Evolutionary conservation across 35 echinoderm and acorn worm genomes (phyloP), one percentile per base, ranked within the genome.

Genomic region (Diadema setosum): DNA sequence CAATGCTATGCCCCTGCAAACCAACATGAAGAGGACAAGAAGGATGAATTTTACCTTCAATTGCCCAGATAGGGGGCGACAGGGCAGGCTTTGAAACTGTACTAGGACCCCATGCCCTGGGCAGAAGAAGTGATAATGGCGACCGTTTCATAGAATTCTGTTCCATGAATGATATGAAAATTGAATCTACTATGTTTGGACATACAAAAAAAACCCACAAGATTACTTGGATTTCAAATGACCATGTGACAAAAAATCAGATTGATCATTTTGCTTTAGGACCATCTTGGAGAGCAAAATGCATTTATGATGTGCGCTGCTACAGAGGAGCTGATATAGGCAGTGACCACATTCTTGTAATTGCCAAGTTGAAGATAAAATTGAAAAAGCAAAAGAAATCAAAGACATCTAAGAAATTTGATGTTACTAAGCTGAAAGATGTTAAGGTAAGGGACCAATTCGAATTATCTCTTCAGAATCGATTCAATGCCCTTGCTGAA

Each of bases 131-230:
- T n/a, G n/a, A n/a, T n/a, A n/a, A n/a, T n/a, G n/a, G n/a, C n/a
- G n/a, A n/a, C n/a, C n/a, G n/a, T n/a, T n/a, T n/a, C n/a, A n/a
- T n/a, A n/a, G n/a, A n/a, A n/a, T n/a, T n/a, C n/a, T n/a, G n/a
- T n/a, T n/a, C n/a, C n/a, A n/a, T n/a, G n/a, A n/a, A n/a, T n/a
- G n/a, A n/a, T n/a, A n/a, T n/a, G 20, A 60, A 29, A 58, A 84
- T 84, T 84, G 82, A 50, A 25, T 52, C 45, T 59, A 27, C 82
- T 14, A 16, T 84, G 11, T 84, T 84, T 34, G 45, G 59, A 34
- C n/a, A 84, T 34, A 65, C n/a, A n/a, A n/a, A 84, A 34, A 34
- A 84, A 25, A 84, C 59, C 26, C 82, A 84, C 82, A 84, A 84
- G 52, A 84, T 84, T 12, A 24, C 82, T 14, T 84, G 82, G 82